Conservation (phyloP, 2,888 invertebrate species). For the Scaptomyza flava region DNA sequence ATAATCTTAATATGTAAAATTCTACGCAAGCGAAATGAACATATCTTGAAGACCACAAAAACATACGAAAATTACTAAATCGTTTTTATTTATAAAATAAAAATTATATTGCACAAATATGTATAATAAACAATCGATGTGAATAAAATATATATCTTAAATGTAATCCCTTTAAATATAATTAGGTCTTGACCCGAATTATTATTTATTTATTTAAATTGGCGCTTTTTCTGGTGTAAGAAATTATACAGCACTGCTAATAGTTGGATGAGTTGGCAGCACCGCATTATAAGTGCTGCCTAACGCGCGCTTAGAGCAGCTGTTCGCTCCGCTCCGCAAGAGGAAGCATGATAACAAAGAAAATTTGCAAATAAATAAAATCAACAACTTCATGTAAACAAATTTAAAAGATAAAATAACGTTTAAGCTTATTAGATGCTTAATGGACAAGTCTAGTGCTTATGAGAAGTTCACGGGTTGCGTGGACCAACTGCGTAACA, state of each 20-base stretch:
- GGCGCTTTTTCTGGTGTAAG: background rate
- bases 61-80: conserved; percentile 34
- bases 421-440: background rate
- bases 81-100: conserved; percentile 50
- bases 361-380: conserved; percentile 27
- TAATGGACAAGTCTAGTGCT: conserved; percentile 80
- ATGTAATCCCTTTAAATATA: background rate
- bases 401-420: conserved; percentile 38
- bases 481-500: conserved; percentile 83
- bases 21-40: conserved; percentile 32
- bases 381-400: conserved; percentile 33
- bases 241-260: conserved; percentile 14
- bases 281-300: conserved; percentile 33
- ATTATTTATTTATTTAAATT: conserved; percentile 25
- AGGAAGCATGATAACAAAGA: conserved; percentile 60
- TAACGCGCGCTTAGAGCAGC: conserved; percentile 28
- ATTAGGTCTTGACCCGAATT: background rate
- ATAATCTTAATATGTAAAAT: conserved; percentile 22
- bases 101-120: conserved; percentile 52
- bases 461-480: conserved; percentile 81
- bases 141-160: conserved; percentile 41
- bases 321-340: conserved; percentile 43
- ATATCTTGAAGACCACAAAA: conserved; percentile 56
- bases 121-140: conserved; percentile 61
- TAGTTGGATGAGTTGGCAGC: conserved; percentile 17